Percentiles rank a stretch among this genome's conserved stretches.
Evolutionary conservation across 2,113 vertebrate genomes (phyloP).

Genomic region (Paratilapia polleni): DNA sequence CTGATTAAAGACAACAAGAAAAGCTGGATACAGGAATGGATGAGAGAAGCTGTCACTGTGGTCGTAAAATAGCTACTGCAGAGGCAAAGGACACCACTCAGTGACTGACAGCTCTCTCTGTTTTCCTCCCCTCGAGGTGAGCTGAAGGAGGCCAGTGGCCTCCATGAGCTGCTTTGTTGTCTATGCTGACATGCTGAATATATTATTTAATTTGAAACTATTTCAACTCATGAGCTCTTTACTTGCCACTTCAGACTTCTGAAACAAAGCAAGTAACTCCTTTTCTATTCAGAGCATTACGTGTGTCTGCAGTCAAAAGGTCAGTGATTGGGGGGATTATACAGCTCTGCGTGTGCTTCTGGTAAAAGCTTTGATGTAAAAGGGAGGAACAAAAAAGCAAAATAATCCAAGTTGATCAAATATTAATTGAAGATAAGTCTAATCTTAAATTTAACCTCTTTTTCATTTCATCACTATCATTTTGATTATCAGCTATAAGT

Average conservation of each 20-base stretch:
- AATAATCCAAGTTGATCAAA: no score
- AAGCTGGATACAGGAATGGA: constrained; percentile 51
- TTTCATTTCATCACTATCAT: no score
- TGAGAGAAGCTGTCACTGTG: constrained; percentile 75
- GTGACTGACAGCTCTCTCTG: constrained; percentile 66
- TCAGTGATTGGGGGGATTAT: not conserved
- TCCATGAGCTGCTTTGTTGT: constrained; percentile 2
- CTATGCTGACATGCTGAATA: not conserved
- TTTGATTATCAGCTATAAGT: no score
- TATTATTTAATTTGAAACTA: constrained; percentile 25
- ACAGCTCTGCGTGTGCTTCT: not conserved
- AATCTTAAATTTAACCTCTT: no score
- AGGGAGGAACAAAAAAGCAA: not conserved
- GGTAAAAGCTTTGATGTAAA: not conserved
- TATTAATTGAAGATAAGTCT: no score
- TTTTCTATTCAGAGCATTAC: not conserved
- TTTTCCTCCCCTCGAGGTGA: constrained; percentile 30
- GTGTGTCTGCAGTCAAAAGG: not conserved
- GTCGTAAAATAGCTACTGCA: constrained; percentile 69
- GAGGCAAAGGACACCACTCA: constrained; percentile 72
- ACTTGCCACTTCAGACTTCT: not conserved
- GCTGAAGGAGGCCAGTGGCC: constrained; percentile 23
- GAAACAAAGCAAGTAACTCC: not conserved
- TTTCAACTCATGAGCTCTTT: constrained; percentile 3
- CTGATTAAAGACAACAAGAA: constrained; percentile 76